These are phyloP conservation scores for Sternotherus odoratus DNA, from an alignment of 2,797 vertebrate genomes.

Conservation along the genomic window DNA sequence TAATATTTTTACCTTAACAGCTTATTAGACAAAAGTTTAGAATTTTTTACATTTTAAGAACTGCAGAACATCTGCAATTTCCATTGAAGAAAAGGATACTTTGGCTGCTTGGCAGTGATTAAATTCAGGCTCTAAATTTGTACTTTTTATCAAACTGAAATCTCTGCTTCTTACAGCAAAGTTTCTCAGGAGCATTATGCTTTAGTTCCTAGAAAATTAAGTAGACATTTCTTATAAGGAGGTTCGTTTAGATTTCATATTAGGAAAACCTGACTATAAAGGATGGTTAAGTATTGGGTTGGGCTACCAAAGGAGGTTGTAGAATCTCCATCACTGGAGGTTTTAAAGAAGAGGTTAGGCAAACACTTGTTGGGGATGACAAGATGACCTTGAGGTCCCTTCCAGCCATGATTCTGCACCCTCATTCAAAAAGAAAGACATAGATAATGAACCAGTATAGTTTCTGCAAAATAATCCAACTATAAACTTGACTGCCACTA, in stretches of 20 bases:
- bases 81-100: not conserved
- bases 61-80: not conserved
- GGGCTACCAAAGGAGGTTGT: not conserved
- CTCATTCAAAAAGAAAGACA: not conserved
- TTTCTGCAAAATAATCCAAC: not conserved
- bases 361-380: not conserved
- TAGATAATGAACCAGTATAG: rapidly evolving
- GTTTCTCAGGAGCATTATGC: not conserved
- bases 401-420: not conserved
- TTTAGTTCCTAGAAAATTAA: not conserved
- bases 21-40: not conserved
- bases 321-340: not conserved
- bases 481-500: not conserved
- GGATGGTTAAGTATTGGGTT: not conserved
- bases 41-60: not conserved
- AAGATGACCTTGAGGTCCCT: not conserved
- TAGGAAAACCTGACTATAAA: not conserved
- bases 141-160: not conserved
- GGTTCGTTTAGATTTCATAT: not conserved
- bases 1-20: not conserved
- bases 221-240: not conserved
- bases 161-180: not conserved
- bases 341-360: not conserved
- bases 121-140: not conserved
- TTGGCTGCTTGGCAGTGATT: not conserved